Evolutionary conservation across 2,888 invertebrate species (phyloP), one percentile per base, ranked within the genome.

Genomic region (Zaprionus bogoriensis): DNA sequence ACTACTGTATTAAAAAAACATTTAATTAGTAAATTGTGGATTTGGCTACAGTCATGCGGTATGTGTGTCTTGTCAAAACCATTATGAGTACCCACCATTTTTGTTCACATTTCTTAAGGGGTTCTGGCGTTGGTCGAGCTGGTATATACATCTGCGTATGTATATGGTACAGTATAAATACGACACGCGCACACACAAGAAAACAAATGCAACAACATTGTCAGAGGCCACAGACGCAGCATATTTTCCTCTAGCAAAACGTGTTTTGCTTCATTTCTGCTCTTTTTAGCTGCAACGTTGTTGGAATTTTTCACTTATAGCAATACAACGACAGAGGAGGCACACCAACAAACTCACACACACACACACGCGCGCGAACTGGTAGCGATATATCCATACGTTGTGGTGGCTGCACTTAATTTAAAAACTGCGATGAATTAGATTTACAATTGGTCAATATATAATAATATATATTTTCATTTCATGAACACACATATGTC

Each of bases 291-390:
- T 65, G 71, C 78, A 87, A 77, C 85, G 87, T 84, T 81, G 85
- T 69, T 81, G 81, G 81, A 81, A 87, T 81, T 81, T 81, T 87
- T 87, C 78, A 87, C 85, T 84, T 73, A 86, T 83, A 84, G 86
- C 69, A 86, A 68, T 79, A 83, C 80, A 72, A 68, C 72, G 65
- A 79, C 67, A 41, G 63, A 61, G 60, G 32, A 45, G 38, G 53
- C 53, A 48, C 60, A 68, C 63, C 17, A 48, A 52, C 47, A 39
- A n/a, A 36, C 30, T 57, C 52, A 54, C 39, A 46, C 19, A 38
- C 62, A 54, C 32, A 41, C 54, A 57, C 47, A 23, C 38, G 36
- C 30, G 55, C 36, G 61, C 32, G 14, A 36, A 30, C 38, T 10
- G 28, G 19, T 50, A 58, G 53, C 62, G 36, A 30, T 25, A 41